Evolutionary conservation across 2,797 vertebrate genomes (phyloP).

Genomic region (Gouania willdenowi): DNA sequence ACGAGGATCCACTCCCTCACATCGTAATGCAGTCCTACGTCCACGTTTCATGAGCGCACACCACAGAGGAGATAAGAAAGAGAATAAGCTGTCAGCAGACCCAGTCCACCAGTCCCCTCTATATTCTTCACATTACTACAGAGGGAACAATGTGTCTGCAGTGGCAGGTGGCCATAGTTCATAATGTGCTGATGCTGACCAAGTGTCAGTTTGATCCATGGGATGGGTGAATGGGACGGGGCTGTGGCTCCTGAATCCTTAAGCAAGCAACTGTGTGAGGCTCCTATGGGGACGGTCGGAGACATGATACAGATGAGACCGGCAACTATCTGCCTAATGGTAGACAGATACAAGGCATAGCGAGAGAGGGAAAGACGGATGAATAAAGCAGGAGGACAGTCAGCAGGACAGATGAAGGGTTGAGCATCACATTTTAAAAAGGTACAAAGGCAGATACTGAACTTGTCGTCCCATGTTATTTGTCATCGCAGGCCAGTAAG

Average conservation of each 20-base stretch:
- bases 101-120: constrained; percentile 61
- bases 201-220: constrained; percentile 80
- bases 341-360: constrained; percentile 68
- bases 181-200: constrained; percentile 87
- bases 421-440: constrained; percentile 41
- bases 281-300: constrained; percentile 70
- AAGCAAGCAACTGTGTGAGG: constrained; percentile 64
- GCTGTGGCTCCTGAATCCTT: constrained; percentile 76
- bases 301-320: constrained; percentile 78
- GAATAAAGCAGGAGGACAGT: constrained; percentile 39
- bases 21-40: constrained; percentile 42
- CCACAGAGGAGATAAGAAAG: constrained; percentile 61
- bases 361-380: constrained; percentile 26
- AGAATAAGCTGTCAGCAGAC: constrained; percentile 66
- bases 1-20: constrained; percentile 40
- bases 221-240: constrained; percentile 62
- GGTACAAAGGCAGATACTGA: constrained; percentile 40
- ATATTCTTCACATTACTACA: constrained; percentile 84
- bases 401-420: constrained; percentile 52
- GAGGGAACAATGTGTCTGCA: constrained; percentile 80
- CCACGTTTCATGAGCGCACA: constrained; percentile 56
- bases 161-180: constrained; percentile 83
- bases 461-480: constrained; percentile 38
- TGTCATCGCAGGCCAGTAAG: constrained; percentile 36
- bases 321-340: constrained; percentile 77